phyloP scores from a whole-genome alignment of 2,888 invertebrate genomes.

The Danaus chrysippus region DNA sequence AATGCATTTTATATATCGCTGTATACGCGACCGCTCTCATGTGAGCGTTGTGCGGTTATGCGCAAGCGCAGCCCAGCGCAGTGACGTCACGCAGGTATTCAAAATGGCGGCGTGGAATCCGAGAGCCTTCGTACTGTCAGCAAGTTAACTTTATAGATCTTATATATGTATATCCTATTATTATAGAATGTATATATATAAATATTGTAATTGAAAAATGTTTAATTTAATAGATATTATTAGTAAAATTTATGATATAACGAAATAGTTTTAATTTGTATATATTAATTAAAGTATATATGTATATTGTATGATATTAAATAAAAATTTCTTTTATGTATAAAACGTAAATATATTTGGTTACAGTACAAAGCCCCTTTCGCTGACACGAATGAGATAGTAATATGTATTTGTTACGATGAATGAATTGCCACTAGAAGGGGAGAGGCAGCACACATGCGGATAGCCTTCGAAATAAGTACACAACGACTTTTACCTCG shows the following conservation, averaged over 20 bases:
- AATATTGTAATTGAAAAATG: too few species aligned
- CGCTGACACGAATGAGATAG: slow-evolving; percentile 32
- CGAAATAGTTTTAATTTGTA: too few species aligned
- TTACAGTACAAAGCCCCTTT: slow-evolving; percentile 30
- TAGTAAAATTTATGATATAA: too few species aligned
- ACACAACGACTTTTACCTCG: slow-evolving; percentile 25
- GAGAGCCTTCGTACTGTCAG: slow-evolving; percentile 62
- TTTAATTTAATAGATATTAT: too few species aligned
- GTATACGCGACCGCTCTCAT: slow-evolving; percentile 56
- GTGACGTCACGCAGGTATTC: slow-evolving; percentile 76
- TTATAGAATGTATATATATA: too few species aligned
- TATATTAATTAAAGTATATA: too few species aligned
- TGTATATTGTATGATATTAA: not conserved
- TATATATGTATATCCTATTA: too few species aligned
- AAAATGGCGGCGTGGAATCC: slow-evolving; percentile 76
- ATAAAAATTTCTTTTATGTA: slow-evolving; percentile 6
- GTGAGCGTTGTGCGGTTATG: slow-evolving; percentile 45
- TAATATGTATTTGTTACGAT: slow-evolving; percentile 26
- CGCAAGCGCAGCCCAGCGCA: slow-evolving; percentile 70
- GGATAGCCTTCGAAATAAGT: slow-evolving; percentile 31
- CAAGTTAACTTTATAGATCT: not conserved
- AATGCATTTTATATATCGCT: slow-evolving; percentile 74
- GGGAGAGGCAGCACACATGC: slow-evolving; percentile 25
- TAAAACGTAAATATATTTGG: slow-evolving; percentile 25
- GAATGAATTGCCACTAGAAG: slow-evolving; percentile 31